These are phyloP conservation scores for Eudyptes chrysolophus DNA, from an alignment of 2,113 vertebrate species.

Conservation along the genomic window DNA sequence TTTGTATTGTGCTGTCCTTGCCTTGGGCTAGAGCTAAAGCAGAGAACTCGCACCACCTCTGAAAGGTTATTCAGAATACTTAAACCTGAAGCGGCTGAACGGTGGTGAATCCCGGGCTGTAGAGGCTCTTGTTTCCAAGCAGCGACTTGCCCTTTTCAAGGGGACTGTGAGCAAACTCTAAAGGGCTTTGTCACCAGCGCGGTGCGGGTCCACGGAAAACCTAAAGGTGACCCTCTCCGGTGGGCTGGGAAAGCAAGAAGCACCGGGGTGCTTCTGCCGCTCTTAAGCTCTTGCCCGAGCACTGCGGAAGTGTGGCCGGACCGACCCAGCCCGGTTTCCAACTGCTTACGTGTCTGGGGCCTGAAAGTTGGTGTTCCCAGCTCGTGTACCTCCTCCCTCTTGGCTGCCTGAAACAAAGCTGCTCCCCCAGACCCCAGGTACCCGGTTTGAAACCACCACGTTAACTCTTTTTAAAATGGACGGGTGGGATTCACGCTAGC, in stretches of 20 bases:
- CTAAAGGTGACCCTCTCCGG: accelerated
- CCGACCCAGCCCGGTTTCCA: accelerated
- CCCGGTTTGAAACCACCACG: accelerated
- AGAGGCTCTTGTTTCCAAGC: background rate
- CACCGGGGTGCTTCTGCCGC: background rate
- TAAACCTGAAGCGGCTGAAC: background rate
- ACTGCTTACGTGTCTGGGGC: background rate
- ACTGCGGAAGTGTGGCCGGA: accelerated
- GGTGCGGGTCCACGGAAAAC: accelerated
- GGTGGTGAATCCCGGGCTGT: background rate
- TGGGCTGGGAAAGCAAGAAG: accelerated
- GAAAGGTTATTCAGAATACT: too few species aligned
- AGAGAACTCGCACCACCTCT: accelerated
- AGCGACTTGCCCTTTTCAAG: accelerated
- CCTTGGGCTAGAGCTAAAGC: background rate
- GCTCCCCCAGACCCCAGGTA: accelerated
- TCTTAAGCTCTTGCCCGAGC: background rate
- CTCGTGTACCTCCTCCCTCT: too few species aligned
- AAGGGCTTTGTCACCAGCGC: background rate
- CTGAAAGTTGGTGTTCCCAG: background rate
- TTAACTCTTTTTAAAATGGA: accelerated
- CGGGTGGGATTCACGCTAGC: accelerated
- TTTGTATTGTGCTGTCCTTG: background rate
- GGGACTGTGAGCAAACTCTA: background rate
- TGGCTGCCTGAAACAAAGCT: background rate